phyloP scores from a whole-genome alignment of 2,797 vertebrate species.

The Eulemur mongoz region DNA sequence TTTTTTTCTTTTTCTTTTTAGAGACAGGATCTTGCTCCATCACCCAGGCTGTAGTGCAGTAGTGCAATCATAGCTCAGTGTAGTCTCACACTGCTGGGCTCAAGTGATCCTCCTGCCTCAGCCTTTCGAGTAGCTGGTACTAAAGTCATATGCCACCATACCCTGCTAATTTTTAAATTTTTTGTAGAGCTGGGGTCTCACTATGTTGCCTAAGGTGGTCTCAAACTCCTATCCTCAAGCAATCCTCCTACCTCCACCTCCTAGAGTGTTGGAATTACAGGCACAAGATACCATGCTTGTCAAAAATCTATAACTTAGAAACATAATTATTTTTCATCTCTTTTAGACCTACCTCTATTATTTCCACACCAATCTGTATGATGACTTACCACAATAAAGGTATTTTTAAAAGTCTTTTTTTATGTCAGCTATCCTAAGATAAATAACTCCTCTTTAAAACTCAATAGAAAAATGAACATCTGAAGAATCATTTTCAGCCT shows the following conservation, averaged over 20 bases:
- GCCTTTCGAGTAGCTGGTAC: no score
- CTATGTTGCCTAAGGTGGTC: no score
- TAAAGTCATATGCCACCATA: no score
- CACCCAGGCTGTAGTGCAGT: no score
- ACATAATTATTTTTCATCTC: slow-evolving; percentile 30
- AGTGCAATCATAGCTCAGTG: no score
- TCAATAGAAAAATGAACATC: neutral
- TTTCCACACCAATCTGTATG: neutral
- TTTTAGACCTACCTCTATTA: neutral
- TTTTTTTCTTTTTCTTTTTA: neutral
- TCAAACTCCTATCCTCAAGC: no score
- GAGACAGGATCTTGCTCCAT: no score
- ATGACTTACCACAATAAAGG: neutral
- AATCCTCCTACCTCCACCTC: no score
- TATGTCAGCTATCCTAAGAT: neutral
- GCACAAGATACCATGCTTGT: neutral
- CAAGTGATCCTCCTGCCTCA: no score
- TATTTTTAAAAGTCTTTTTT: neutral
- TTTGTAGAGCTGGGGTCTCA: no score
- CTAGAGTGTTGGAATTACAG: neutral
- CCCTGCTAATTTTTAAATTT: no score
- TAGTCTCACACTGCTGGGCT: no score
- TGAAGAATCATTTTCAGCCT: neutral
- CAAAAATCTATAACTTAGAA: slow-evolving; percentile 54
- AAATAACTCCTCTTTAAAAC: neutral